Evolutionary conservation across 2,888 invertebrate species (phyloP), one percentile per base, ranked within the genome.

Genomic region (Rhingia campestris): DNA sequence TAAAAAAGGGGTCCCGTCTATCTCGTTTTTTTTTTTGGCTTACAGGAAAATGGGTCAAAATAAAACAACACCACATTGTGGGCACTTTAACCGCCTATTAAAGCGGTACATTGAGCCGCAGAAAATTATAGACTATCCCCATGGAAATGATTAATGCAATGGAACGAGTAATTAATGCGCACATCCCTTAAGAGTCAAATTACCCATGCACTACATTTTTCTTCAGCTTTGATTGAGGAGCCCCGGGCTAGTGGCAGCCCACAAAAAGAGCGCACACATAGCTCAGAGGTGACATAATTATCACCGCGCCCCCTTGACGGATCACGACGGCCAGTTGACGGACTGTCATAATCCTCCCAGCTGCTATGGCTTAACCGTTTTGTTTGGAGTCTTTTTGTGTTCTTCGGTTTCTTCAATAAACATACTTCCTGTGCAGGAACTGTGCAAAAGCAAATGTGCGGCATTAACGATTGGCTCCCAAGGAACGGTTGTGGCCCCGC

Each of bases 221-320:
- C 37, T 64, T 53, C 12, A 70, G 30, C 74, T 79, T 53, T 79
- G 84, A 84, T 74, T 79, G 70, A 59, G 30, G 58, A 74, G 63
- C 64, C 79, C 41, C 73, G 6, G 45, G 61, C 67, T 30, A 12
- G 41, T 22, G 2, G n/a, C 10, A 32, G 47, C 10, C 37, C 6
- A 49, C 47, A 74, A 74, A 74, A 66, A 70, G 22, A 35, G 35
- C 33, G 45, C 64, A 43, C 64, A 61, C 66, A 82, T 69, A 53
- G 7, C 58, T 64, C 64, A 37, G 41, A 85, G 80, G 84, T 85
- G 84, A 85, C 84, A 80, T 80, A 75, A 85, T 84, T 84, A 66
- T 61, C 73, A 70, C 80, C 64, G 79, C 73, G 63, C 74, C 82
- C 61, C 58, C 79, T 73, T 73, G 79, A 69, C 45, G 69, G 51